Base-by-base conservation (phyloP, 1,140 invertebrate genomes). In the Pachypsylla venusta region DNA sequence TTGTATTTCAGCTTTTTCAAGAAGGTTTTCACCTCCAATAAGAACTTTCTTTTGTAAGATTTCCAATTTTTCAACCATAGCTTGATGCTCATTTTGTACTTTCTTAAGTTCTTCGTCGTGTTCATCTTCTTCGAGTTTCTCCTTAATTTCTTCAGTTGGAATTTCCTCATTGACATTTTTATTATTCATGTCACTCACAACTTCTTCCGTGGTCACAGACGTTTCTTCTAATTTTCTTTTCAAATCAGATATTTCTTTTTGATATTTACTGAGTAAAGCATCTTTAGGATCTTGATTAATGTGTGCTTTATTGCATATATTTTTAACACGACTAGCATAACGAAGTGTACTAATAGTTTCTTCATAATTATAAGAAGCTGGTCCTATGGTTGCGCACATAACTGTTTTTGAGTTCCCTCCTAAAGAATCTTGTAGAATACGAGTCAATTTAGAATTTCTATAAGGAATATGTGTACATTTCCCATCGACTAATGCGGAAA, bases 221-320 rank as follows among this genome's bases (percentile, higher is more conserved):
- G 53, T 54, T 14, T 68, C 63, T 30, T 66, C 85, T 25, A 99
- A 72, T 68, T 94, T 89, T 65, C 87, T 85, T 48, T 83, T 81
- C 2, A 99, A 75, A 22, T 91, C 84, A 66, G 93, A 90, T 65
- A 99, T 98, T 75, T 99, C 94, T 66, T 90, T 82, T 75, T 98
- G 94, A 71, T 97, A 98, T 68, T 93, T 85, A 42, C 93, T 81
- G 14, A 99, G 79, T 22, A 98, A 73, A 2, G 96, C 93, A 75
- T 98, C 94, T 68, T 98, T 98, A 0, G 95, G 93, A 75, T 99
- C 95, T 70, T 97, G 94, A 72, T 99, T 99, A 58, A 99, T 86
- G 64, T 86, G 83, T 54, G 93, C 94, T 64, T 86, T 83, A 73
- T 99, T 99, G 69, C 93, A 88, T 60, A 99, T 99, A 68, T 90